Conservation (phyloP, 2,797 vertebrate genomes). For the Anas georgica region DNA sequence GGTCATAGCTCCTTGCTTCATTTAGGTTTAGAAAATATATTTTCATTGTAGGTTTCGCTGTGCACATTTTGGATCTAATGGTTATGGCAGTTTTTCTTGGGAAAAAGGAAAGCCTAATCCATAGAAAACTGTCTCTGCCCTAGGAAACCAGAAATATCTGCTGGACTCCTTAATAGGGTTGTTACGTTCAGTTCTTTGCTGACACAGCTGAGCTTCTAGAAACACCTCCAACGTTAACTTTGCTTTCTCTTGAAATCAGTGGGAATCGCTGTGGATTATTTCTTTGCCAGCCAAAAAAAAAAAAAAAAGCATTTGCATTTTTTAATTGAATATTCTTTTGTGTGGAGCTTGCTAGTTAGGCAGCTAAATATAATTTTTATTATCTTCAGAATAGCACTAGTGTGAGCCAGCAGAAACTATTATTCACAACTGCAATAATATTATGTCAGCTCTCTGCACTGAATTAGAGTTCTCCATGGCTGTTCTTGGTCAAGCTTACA, state of each 20-base stretch:
- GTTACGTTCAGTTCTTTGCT: constrained; percentile 45
- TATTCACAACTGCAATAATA: constrained; percentile 31
- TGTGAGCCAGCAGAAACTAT: constrained; percentile 22
- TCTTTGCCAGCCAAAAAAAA: constrained; percentile 37
- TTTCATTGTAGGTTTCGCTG: constrained; percentile 14
- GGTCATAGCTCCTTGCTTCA: neutral
- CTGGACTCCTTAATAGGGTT: constrained; percentile 32
- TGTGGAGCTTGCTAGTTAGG: constrained; percentile 44
- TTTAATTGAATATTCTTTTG: constrained; percentile 56
- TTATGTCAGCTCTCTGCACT: constrained; percentile 20
- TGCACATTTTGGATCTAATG: neutral
- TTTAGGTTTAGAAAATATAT: neutral
- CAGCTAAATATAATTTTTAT: constrained; percentile 62
- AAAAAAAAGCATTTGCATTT: constrained; percentile 63
- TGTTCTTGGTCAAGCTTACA: neutral
- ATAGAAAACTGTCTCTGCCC: neutral
- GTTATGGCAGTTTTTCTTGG: neutral
- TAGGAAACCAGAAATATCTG: constrained; percentile 36
- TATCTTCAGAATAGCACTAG: constrained; percentile 48
- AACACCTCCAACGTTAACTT: constrained; percentile 18
- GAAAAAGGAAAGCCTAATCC: constrained; percentile 27
- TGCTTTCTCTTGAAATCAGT: constrained; percentile 57
- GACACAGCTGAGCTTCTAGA: constrained; percentile 37
- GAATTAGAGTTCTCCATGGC: neutral
- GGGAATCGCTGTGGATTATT: constrained; percentile 46